Evolutionary conservation across 1,140 invertebrate genomes (phyloP), one percentile per base, ranked within the genome.

Genomic region (Rhyzopertha dominica): DNA sequence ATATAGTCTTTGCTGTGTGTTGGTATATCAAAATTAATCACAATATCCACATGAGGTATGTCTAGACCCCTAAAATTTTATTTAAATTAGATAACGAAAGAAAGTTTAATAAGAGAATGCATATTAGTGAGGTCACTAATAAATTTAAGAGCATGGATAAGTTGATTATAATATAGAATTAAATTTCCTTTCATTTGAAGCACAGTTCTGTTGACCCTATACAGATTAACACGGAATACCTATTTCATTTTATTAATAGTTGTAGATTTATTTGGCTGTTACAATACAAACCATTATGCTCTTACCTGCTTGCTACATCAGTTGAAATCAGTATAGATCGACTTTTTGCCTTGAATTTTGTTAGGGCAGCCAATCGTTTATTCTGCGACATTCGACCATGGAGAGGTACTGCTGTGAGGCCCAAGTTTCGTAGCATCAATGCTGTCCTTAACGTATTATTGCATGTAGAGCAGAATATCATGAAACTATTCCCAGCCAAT

Each of bases 341-440:
- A 57, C 78, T 82, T 70, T 93, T 93, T 9, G 84, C 81, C 70
- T 90, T 92, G 63, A 97, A 97, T 73, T 96, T 96, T 45, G 89
- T 92, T 2, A 97, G 68, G 0, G 92, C 85, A 0, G 88, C 92
- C 31, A 97, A 71, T 4, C 94, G 76, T 63, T 95, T 95, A 62
- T 94, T 90, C 63, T 95, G 90, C 1, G 86, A 85, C 91, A 99
- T 95, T 72, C 99, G 93, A 0, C 96, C 96, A 69, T 99, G 93
- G 7, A 99, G 73, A 1, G 96, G 95, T 34, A 99, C 90, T 0
- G 95, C 95, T 37, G 86, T 78, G 56, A 95, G 76, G 20, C 95
- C 87, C 38, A 96, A 74, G 59, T 90, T 88, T 19, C 95, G 74
- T 22, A 99, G 70, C 65, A 98, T 73, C 7, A 98, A 69, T 0